phyloP scores from a whole-genome alignment of 1,140 invertebrate genomes.

The Globodera rostochiensis region DNA sequence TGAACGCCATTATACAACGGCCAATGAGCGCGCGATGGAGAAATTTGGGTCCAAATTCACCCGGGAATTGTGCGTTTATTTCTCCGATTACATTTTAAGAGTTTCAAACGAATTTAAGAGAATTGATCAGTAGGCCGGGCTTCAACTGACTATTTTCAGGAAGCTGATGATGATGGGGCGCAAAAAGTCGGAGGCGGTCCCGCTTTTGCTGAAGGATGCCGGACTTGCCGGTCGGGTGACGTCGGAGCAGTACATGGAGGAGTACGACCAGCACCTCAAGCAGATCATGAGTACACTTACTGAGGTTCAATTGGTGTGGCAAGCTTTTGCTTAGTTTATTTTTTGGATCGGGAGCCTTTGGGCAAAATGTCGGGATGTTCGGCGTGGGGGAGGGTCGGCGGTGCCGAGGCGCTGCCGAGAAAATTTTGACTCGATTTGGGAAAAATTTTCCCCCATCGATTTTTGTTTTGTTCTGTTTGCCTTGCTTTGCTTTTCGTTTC shows the following conservation, averaged over 20 bases:
- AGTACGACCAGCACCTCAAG: slow-evolving; percentile 67
- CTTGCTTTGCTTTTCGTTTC: neutral
- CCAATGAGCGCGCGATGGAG: slow-evolving; percentile 34
- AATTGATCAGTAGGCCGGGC: too few species aligned
- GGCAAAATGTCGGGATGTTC: too few species aligned
- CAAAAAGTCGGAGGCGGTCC: slow-evolving; percentile 37
- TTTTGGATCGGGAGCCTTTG: too few species aligned
- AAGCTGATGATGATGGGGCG: slow-evolving; percentile 40
- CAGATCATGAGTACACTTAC: slow-evolving; percentile 70
- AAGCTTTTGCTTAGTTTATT: neutral
- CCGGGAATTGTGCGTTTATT: neutral
- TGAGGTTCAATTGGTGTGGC: slow-evolving; percentile 11
- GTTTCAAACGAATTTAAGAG: slow-evolving; percentile 8
- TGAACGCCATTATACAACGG: slow-evolving; percentile 43
- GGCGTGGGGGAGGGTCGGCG: too few species aligned
- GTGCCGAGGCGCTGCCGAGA: too few species aligned
- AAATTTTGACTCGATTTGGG: too few species aligned
- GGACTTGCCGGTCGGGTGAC: slow-evolving; percentile 14
- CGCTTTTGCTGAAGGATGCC: slow-evolving; percentile 29
- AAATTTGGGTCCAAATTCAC: slow-evolving; percentile 39
- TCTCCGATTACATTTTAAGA: slow-evolving; percentile 5
- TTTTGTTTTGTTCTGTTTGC: neutral
- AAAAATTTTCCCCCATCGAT: neutral
- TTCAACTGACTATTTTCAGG: slow-evolving; percentile 9
- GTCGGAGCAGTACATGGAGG: slow-evolving; percentile 71